Conservation (phyloP, 2,797 vertebrate genomes). For the Manis crassicaudata region DNA sequence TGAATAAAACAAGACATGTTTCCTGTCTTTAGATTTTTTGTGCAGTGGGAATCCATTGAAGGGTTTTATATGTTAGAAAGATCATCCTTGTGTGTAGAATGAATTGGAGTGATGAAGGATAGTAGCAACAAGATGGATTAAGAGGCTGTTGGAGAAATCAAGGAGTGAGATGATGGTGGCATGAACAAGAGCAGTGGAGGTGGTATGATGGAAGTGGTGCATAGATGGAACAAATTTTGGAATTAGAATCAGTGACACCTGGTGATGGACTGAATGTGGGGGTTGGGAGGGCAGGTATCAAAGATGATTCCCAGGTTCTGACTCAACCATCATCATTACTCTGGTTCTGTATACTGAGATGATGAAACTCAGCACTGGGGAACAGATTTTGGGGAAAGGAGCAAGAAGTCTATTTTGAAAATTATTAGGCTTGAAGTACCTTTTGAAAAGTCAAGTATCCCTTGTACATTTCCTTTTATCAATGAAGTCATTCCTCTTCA, state of each 20-base stretch:
- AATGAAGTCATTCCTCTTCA: not conserved
- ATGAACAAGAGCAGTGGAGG: not conserved
- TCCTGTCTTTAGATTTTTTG: not conserved
- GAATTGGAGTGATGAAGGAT: not conserved
- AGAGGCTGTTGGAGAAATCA: not conserved
- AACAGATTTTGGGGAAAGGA: not conserved
- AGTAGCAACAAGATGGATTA: not conserved
- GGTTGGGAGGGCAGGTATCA: not conserved
- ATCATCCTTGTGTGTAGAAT: not conserved
- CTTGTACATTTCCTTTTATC: not conserved
- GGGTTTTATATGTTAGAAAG: not conserved
- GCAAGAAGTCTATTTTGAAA: not conserved
- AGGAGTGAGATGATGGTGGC: not conserved
- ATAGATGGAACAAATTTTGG: not conserved
- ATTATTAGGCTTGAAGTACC: not conserved
- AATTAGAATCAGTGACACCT: not conserved
- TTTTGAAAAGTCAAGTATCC: not conserved
- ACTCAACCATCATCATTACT: not conserved
- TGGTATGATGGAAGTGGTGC: not conserved
- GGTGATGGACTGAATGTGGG: not conserved
- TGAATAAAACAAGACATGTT: not conserved
- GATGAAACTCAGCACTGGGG: not conserved
- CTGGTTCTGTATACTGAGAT: not conserved
- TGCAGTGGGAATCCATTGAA: not conserved
- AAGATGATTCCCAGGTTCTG: not conserved